phyloP scores from a whole-genome alignment of 1,140 invertebrate species.

The Linepithema humile region DNA sequence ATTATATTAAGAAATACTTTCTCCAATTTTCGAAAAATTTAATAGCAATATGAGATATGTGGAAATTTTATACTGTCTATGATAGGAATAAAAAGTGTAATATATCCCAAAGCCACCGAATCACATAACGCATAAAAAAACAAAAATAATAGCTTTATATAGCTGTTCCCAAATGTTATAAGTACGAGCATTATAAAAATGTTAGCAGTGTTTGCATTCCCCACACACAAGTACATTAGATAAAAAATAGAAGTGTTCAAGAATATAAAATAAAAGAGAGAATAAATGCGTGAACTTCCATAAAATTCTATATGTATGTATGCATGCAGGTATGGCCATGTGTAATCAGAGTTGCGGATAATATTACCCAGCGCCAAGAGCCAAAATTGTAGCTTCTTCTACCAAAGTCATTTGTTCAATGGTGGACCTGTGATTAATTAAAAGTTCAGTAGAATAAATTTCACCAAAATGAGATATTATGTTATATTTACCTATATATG shows the following conservation, averaged over 20 bases:
- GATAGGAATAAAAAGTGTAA: constrained; percentile 2
- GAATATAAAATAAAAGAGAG: constrained; percentile 16
- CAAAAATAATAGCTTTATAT: not conserved
- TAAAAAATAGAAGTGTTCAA: constrained; percentile 19
- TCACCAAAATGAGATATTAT: not conserved
- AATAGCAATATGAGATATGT: not conserved
- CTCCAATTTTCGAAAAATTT: not conserved
- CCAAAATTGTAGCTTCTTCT: constrained; percentile 82
- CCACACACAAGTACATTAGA: constrained; percentile 25
- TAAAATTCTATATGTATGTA: not conserved
- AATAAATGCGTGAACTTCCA: not conserved
- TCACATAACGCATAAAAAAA: not conserved
- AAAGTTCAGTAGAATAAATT: constrained; percentile 56
- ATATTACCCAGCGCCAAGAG: constrained; percentile 82
- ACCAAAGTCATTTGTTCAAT: constrained; percentile 82
- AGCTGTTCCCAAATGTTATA: constrained; percentile 2
- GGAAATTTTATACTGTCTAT: not conserved
- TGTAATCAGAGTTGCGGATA: constrained; percentile 57
- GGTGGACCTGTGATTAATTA: constrained; percentile 75
- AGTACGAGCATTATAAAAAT: constrained; percentile 21
- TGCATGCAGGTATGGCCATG: constrained; percentile 25
- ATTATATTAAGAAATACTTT: constrained; percentile 8
- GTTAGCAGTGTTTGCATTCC: constrained; percentile 24
- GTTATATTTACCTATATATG: constrained; percentile 27
- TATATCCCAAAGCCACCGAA: not conserved